Evolutionary conservation across 1,140 invertebrate genomes (phyloP).

Genomic region (Euwallacea fornicatus): DNA sequence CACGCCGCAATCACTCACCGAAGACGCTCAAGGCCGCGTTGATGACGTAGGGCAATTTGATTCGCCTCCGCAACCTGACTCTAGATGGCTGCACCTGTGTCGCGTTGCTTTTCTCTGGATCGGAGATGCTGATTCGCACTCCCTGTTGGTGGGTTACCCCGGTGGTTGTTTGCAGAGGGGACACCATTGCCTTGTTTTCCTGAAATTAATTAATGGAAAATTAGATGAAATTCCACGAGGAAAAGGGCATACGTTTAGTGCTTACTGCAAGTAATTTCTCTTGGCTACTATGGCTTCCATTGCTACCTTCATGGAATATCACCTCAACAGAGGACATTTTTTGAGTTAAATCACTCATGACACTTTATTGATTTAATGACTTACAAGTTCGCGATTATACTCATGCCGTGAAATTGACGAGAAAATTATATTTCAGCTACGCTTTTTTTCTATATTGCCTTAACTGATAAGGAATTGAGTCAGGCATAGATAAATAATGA

Average conservation of each 20-base stretch:
- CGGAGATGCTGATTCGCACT: constrained; percentile 34
- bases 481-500: not conserved
- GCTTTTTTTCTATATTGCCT: not conserved
- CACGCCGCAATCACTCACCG: constrained; percentile 35
- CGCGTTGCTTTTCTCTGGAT: constrained; percentile 32
- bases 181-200: constrained; percentile 49
- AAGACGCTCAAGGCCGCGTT: constrained; percentile 39
- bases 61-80: constrained; percentile 16
- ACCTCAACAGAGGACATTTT: constrained; percentile 6
- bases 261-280: constrained; percentile 11
- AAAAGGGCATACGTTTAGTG: not conserved
- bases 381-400: not conserved
- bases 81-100: constrained; percentile 26
- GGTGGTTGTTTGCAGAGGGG: constrained; percentile 39
- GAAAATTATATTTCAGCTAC: not conserved
- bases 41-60: constrained; percentile 30
- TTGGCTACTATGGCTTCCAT: not conserved
- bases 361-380: not conserved
- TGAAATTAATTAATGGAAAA: constrained; percentile 30
- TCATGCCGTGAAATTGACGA: not conserved
- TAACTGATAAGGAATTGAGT: not conserved
- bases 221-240: not conserved
- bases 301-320: constrained; percentile 10
- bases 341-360: not conserved
- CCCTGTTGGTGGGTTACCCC: constrained; percentile 17